Base-by-base conservation (phyloP, 35 echinoderm and acorn worm genomes). In the Lytechinus pictus region DNA sequence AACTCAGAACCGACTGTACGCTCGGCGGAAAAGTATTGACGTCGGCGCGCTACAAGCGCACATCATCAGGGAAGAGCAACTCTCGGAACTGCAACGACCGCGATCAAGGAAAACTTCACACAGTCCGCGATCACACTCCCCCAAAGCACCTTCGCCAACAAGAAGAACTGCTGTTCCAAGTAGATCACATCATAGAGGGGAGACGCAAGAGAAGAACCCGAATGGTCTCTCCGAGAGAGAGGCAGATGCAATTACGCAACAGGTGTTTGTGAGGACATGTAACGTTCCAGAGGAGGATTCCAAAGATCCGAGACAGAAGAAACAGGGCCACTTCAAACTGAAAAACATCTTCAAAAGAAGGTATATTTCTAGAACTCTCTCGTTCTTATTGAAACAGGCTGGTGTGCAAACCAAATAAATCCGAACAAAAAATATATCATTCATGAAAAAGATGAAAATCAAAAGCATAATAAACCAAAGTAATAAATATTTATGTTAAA, bases 261-360 rank as follows among this genome's bases (percentile, higher is more conserved):
- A 93, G n/a, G 55, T 93, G 92, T 93, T 93, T 57, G 92, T 93
- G 13, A 93, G 92, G 53, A 93, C 54, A 55, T 57, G 54, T 10
- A 33, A 24, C 9, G 19, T 57, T 57, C 54, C 92, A 10, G 92
- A 93, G 11, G 92, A 93, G 4, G 92, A 93, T 10, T 10, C 53
- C 8, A 93, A 57, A 12, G 92, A 93, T 27, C 52, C n/a, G 13
- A 93, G 92, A 57, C 92, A 93, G 14, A 93, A 54, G 55, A 93
- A 93, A 54, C 33, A 44, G 33, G 54, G 29, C n/a, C 53, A 33
- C 54, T 93, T 93, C n/a, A 93, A 93, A 93, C 92, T 93, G 29
- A 93, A 93, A 44, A 93, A 93, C 11, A 93, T 93, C n/a, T 93
- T 93, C 92, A 54, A 57, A 93, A 57, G 92, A 93, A 93, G 55